These are phyloP conservation scores for Chaetorhynchus papuensis DNA, from an alignment of 2,113 vertebrate genomes.

Conservation along the genomic window DNA sequence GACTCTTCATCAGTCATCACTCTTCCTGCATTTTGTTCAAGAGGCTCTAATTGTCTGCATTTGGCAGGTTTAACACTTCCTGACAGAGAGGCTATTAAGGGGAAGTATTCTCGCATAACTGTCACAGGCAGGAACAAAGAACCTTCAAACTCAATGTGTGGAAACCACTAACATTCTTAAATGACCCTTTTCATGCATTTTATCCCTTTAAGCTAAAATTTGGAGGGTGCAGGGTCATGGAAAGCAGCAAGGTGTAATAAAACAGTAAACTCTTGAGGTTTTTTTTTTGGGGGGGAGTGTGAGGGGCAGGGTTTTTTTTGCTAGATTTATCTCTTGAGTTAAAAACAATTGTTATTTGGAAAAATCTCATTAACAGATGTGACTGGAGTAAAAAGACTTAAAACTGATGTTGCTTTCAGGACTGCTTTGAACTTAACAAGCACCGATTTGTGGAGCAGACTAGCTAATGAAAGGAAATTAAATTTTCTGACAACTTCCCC, in stretches of 20 bases:
- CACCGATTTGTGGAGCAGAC: slow-evolving; percentile 84
- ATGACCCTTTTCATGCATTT: slow-evolving; percentile 78
- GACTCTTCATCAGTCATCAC: slow-evolving; percentile 74
- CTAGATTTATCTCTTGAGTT: slow-evolving; percentile 76
- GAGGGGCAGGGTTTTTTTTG: background rate
- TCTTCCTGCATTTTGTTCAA: slow-evolving; percentile 81
- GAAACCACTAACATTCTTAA: slow-evolving; percentile 80
- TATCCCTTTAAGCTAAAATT: slow-evolving; percentile 78
- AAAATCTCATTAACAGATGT: slow-evolving; percentile 85
- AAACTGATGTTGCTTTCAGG: slow-evolving; percentile 81
- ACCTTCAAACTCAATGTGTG: slow-evolving; percentile 78
- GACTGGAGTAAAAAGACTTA: slow-evolving; percentile 78
- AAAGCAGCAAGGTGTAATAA: slow-evolving; percentile 77
- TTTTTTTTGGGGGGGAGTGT: background rate
- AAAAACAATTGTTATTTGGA: slow-evolving; percentile 81
- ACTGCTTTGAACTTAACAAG: slow-evolving; percentile 81
- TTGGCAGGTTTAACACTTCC: slow-evolving; percentile 91
- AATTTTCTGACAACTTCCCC: slow-evolving; percentile 85
- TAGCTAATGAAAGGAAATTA: slow-evolving; percentile 88
- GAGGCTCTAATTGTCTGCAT: slow-evolving; percentile 87
- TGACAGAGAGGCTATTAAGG: slow-evolving; percentile 89
- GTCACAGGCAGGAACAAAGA: slow-evolving; percentile 85
- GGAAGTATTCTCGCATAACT: slow-evolving; percentile 88
- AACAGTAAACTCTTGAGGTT: slow-evolving; percentile 62
- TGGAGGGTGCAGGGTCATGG: slow-evolving; percentile 63